phyloP scores from a whole-genome alignment of 2,113 vertebrate genomes.

The Nothocercus julius region DNA sequence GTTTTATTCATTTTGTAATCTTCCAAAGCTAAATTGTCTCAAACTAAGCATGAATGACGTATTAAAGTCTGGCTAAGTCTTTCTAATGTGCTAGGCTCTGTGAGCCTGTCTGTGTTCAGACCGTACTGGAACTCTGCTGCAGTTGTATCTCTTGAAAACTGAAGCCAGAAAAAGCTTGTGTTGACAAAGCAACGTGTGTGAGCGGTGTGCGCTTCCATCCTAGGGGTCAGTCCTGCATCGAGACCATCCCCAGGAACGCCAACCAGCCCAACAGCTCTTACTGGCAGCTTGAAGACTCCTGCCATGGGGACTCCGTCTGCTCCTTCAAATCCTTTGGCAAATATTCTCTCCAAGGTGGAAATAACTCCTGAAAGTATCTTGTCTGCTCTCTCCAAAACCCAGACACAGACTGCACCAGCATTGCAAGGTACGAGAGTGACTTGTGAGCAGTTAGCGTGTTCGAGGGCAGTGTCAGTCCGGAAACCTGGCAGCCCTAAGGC shows the following conservation, averaged over 20 bases:
- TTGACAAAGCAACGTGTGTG: rapidly evolving
- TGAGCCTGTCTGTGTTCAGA: neutral
- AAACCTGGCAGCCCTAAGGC: neutral
- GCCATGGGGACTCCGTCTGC: conserved; percentile 70
- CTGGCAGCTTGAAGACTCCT: conserved; percentile 81
- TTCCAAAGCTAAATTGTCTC: neutral
- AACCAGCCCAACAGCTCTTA: conserved; percentile 83
- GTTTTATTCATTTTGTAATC: neutral
- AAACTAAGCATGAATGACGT: rapidly evolving
- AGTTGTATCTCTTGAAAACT: neutral
- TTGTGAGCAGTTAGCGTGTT: neutral
- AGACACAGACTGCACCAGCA: conserved; percentile 80
- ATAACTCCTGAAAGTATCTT: conserved; percentile 94
- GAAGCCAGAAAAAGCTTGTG: rapidly evolving
- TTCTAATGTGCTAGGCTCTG: rapidly evolving
- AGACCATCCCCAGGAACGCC: conserved; percentile 90
- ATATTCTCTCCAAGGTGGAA: conserved; percentile 95
- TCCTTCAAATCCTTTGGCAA: conserved; percentile 85
- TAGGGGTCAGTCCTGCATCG: conserved; percentile 88
- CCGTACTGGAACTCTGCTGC: neutral
- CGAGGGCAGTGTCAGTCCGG: rapidly evolving
- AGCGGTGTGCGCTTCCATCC: conserved; percentile 54
- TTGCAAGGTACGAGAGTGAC: conserved; percentile 80
- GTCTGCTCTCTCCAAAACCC: conserved; percentile 92
- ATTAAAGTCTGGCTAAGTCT: neutral